phyloP scores from a whole-genome alignment of 2,113 vertebrate species.

The Ceyx margarethae region DNA sequence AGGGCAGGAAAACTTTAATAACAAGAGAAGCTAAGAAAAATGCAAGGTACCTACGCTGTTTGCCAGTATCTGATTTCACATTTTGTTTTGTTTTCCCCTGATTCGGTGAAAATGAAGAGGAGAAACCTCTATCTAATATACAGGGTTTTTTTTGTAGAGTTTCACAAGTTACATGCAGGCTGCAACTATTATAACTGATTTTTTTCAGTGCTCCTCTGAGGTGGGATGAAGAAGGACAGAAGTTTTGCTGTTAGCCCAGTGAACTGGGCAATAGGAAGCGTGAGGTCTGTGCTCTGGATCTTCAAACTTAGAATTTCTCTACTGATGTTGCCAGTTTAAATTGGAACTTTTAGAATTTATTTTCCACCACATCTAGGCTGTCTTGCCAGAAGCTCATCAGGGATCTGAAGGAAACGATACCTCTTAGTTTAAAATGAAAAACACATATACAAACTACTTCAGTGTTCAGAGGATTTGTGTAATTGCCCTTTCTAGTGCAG shows the following conservation, averaged over 20 bases:
- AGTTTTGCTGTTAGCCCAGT: neutral
- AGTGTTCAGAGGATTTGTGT: neutral
- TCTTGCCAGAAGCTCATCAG: neutral
- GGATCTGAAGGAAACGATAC: neutral
- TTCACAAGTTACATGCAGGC: neutral
- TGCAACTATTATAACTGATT: neutral
- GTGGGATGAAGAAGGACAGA: neutral
- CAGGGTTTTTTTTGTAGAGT: neutral
- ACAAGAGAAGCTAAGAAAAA: neutral
- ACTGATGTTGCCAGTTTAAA: neutral
- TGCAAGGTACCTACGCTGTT: neutral
- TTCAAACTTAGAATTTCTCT: neutral
- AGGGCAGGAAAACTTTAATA: neutral
- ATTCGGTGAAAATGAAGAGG: neutral
- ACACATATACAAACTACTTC: neutral
- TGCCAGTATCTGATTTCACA: neutral
- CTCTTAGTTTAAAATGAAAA: neutral
- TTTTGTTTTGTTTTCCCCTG: neutral
- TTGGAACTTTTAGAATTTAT: neutral
- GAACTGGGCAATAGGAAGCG: accelerated
- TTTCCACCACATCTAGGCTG: neutral
- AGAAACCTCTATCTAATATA: neutral
- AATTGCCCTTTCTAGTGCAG: neutral
- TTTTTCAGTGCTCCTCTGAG: neutral
- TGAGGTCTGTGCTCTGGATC: neutral